Percentiles rank a stretch among this genome's conserved stretches.
Conservation (phyloP, 2,888 invertebrate genomes). For the Melanostoma mellinum region DNA sequence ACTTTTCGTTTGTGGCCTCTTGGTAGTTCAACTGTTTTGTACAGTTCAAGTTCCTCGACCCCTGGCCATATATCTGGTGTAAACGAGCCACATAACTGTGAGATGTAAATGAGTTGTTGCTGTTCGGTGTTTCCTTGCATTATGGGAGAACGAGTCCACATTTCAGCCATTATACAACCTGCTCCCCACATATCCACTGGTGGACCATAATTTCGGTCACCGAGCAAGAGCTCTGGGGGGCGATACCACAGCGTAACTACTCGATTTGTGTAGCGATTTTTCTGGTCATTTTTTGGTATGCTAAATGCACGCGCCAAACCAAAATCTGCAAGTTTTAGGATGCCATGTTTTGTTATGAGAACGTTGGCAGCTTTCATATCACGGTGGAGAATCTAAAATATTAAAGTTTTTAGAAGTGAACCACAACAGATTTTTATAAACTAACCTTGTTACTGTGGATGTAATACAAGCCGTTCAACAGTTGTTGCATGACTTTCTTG, state of each 20-base stretch:
- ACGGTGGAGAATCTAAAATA: slow-evolving; percentile 89
- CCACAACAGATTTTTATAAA: not conserved
- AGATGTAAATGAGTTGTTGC: slow-evolving; percentile 96
- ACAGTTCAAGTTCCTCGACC: slow-evolving; percentile 94
- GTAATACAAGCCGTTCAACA: slow-evolving; percentile 94
- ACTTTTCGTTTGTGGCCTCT: slow-evolving; percentile 93
- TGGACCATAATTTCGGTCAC: slow-evolving; percentile 97
- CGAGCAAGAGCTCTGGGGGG: slow-evolving; percentile 84
- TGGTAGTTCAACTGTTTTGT: slow-evolving; percentile 92
- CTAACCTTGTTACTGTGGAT: slow-evolving; percentile 95
- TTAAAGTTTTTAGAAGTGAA: slow-evolving; percentile 7
- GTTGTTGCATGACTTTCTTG: slow-evolving; percentile 95
- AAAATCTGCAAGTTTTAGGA: slow-evolving; percentile 98
- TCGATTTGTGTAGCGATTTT: slow-evolving; percentile 96
- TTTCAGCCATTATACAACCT: slow-evolving; percentile 99
- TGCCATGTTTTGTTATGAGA: slow-evolving; percentile 96
- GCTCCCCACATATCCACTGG: slow-evolving; percentile 98
- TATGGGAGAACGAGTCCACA: slow-evolving; percentile 98
- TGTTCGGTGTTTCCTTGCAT: slow-evolving; percentile 99
- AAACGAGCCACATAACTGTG: slow-evolving; percentile 97
- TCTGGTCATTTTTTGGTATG: slow-evolving; percentile 91
- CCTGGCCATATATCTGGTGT: slow-evolving; percentile 96
- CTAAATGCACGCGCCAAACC: slow-evolving; percentile 97
- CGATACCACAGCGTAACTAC: slow-evolving; percentile 98
- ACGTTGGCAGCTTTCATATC: slow-evolving; percentile 99